A percentile compares a stretch with the other conserved stretches of the same genome.
Evolutionary conservation across 2,888 invertebrate species (phyloP).

Genomic region (Timandra comae): DNA sequence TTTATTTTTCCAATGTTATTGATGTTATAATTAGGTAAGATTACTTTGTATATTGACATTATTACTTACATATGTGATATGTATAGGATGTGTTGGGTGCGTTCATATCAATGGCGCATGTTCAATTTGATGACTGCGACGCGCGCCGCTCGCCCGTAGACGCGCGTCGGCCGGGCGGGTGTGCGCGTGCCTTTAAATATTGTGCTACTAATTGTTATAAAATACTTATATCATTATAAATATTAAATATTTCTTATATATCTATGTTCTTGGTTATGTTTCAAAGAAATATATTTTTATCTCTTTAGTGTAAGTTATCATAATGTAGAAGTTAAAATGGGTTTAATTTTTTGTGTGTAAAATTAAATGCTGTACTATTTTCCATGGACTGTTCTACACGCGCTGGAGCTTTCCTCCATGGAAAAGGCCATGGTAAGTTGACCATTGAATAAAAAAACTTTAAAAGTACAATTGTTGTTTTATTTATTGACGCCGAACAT

Average conservation of each 20-base stretch:
- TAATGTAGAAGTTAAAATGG: conserved; percentile 15
- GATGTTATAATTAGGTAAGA: conserved; percentile 16
- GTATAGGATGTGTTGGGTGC: conserved; percentile 6
- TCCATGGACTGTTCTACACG: conserved; percentile 71
- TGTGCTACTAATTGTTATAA: conserved; percentile 2
- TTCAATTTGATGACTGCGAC: too few species aligned
- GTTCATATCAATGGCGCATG: too few species aligned
- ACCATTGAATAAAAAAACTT: conserved; percentile 55
- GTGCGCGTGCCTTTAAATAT: conserved; percentile 11
- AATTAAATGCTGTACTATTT: conserved; percentile 47
- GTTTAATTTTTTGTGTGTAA: conserved; percentile 19
- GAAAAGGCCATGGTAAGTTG: conserved; percentile 72
- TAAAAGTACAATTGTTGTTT: conserved; percentile 30
- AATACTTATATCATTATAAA: conserved; percentile 4
- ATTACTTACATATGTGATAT: conserved; percentile 1
- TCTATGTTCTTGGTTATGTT: conserved; percentile 21
- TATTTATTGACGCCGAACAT: conserved; percentile 19
- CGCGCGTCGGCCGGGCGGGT: too few species aligned
- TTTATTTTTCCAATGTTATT: conserved; percentile 12
- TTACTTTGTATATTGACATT: conserved; percentile 16
- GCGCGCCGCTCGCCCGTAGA: neutral
- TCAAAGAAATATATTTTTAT: conserved; percentile 19
- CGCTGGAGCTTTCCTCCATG: conserved; percentile 61
- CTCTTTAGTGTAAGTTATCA: conserved; percentile 20
- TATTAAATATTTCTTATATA: conserved; percentile 8